These are phyloP conservation scores for Sclerurus mexicanus DNA, from an alignment of 2,113 vertebrate species.

Conservation along the genomic window DNA sequence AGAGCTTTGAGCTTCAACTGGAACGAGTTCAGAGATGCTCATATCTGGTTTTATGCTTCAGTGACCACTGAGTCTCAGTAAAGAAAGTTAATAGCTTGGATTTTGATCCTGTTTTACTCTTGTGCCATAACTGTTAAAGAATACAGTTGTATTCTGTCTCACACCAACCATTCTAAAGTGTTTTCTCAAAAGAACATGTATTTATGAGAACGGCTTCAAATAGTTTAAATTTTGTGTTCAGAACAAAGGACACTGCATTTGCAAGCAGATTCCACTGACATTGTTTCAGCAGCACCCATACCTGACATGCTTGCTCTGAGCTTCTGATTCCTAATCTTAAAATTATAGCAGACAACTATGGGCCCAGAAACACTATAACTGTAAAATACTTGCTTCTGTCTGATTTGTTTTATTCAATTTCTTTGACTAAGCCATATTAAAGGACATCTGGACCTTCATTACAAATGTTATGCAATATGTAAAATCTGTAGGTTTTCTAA, in stretches of 20 bases:
- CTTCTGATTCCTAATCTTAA: not conserved
- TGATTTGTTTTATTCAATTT: not conserved
- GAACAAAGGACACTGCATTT: not conserved
- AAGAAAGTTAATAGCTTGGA: not conserved
- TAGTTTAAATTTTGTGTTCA: not conserved
- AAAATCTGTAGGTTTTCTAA: not conserved
- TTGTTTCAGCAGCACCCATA: not conserved
- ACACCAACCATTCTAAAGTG: not conserved
- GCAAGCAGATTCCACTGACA: not conserved
- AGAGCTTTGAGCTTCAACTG: not conserved
- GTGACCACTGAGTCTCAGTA: not conserved
- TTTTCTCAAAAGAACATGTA: not conserved
- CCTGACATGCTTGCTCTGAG: not conserved
- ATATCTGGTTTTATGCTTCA: not conserved
- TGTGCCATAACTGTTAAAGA: not conserved
- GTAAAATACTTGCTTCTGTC: not conserved
- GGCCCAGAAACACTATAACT: not conserved
- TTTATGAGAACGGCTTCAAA: not conserved
- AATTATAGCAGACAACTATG: not conserved
- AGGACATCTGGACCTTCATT: not conserved
- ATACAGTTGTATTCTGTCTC: not conserved
- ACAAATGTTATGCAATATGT: not conserved
- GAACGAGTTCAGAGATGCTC: not conserved
- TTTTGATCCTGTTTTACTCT: not conserved
- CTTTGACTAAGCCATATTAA: not conserved